Evolutionary conservation across 2,797 vertebrate genomes (phyloP), one percentile per base, ranked within the genome.

Genomic region (Zalophus californianus): DNA sequence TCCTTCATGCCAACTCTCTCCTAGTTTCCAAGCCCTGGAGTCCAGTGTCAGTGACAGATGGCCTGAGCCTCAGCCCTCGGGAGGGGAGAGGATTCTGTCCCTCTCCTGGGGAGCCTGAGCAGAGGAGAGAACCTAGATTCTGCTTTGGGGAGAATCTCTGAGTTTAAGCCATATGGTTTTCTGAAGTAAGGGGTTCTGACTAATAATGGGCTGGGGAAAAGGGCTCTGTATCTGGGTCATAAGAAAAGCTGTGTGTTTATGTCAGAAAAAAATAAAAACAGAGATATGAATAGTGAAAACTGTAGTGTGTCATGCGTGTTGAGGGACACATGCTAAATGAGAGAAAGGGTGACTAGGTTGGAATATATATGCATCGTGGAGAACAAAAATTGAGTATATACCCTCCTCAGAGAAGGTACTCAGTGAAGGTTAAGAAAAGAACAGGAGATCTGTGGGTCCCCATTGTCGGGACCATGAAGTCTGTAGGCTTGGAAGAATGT

Each of bases 41-140:
- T 75, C 94, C 94, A 96, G 25, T 95, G 93, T 97, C 96, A 85
- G 96, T 97, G 94, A 97, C 97, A 98, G 97, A 98, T 98, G 97
- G 98, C 97, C 93, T 50, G 70, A 90, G 95, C 78, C 90, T 96
- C 82, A 86, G 90, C 95, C 96, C 93, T 80, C 64, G 94, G 96
- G 96, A 97, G 82, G 38, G 78, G 44, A 93, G 86, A 97, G 94
- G 78, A 91, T 97, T 95, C 96, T 94, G 88, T 94, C 64, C 94
- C 77, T 91, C 86, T 97, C 93, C 97, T 91, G 90, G 92, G 88
- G 96, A 94, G 90, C 66, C 27, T 78, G 78, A 96, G 88, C 96
- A 96, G 93, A 90, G 97, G 70, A 96, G 90, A 95, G 77, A 96
- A 90, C 89, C 96, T 94, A 85, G 91, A 96, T 97, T 97, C 78